Evolutionary conservation across 2,797 vertebrate species (phyloP).

Genomic region (Eidolon dupreanum): DNA sequence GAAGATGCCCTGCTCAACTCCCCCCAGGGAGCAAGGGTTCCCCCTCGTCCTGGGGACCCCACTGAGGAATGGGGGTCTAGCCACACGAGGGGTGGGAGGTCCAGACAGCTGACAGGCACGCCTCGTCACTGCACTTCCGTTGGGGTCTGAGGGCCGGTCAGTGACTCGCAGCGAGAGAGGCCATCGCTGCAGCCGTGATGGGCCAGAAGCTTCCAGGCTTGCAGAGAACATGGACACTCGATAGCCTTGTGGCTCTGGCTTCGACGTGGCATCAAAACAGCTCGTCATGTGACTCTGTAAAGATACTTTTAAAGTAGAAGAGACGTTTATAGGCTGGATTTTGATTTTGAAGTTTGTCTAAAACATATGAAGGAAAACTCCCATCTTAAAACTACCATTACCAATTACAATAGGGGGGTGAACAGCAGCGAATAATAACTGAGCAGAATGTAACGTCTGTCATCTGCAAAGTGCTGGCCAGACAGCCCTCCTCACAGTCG

Average conservation of each 20-base stretch:
- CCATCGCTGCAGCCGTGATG: not conserved
- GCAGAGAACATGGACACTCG: not conserved
- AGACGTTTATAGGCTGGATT: not conserved
- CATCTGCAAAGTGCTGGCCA: not conserved
- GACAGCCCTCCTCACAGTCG: not conserved
- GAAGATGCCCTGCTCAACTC: not conserved
- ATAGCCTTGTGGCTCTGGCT: not conserved
- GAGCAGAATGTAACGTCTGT: not conserved
- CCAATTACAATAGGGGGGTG: not conserved
- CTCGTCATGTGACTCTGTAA: not conserved
- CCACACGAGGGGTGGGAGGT: accelerated
- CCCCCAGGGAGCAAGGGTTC: too few relatives aligned
- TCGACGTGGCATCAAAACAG: not conserved
- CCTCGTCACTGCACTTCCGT: accelerated
- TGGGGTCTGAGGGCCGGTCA: not conserved
- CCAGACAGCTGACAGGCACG: not conserved
- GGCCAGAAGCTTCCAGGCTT: not conserved
- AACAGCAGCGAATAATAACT: too few relatives aligned
- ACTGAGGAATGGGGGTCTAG: not conserved
- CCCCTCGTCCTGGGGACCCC: accelerated
- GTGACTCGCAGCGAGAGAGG: not conserved
- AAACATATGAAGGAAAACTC: not conserved
- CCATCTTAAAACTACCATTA: not conserved
- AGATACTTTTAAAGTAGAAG: not conserved
- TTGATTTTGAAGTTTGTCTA: not conserved